Evolutionary conservation across 1,140 invertebrate species (phyloP), one percentile per base, ranked within the genome.

Genomic region (Drosophila mauritiana): DNA sequence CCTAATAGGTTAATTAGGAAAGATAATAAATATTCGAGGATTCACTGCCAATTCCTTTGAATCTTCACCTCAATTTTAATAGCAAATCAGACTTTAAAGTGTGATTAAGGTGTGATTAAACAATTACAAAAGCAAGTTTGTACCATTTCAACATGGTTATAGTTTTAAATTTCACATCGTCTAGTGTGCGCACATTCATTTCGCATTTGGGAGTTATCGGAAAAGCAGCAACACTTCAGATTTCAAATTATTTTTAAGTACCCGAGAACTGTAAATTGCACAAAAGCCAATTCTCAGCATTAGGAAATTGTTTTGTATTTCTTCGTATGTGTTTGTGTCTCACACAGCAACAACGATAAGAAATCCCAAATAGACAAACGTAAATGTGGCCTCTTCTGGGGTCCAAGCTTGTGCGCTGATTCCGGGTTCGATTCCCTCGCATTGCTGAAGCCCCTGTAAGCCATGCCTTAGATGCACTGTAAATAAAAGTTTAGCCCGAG

Each of bases 241-340:
- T 52, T 80, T 58, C 74, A 88, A 88, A 82, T 86, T 88, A 86
- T 82, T 75, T 78, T 72, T 82, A 86, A 88, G 64, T 67, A 78
- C 64, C 61, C 77, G 58, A 78, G 62, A 59, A 55, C 70, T 76
- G 75, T 88, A 88, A 86, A 88, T 86, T 88, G 77, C 82, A 75
- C 63, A 80, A 85, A 81, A 86, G 78, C 73, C 78, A 85, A 86
- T 84, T 80, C 73, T 57, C 58, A 52, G 73, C 46, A 77, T 77
- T 70, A 59, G 82, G 74, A 86, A 85, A 85, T 85, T 86, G 81
- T 82, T 86, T 86, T 83, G 63, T 79, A 73, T 46, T 40, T 31
- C 40, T 45, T 46, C 25, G 13, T 17, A 13, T 65, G 64, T 42
- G 27, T 61, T 34, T 36, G 64, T 63, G 43, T 34, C 46, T 11